Percentiles rank a stretch among this genome's conserved stretches.
Evolutionary conservation across 2,797 vertebrate species (phyloP).

Genomic region (Rhinatrema bivittatum): DNA sequence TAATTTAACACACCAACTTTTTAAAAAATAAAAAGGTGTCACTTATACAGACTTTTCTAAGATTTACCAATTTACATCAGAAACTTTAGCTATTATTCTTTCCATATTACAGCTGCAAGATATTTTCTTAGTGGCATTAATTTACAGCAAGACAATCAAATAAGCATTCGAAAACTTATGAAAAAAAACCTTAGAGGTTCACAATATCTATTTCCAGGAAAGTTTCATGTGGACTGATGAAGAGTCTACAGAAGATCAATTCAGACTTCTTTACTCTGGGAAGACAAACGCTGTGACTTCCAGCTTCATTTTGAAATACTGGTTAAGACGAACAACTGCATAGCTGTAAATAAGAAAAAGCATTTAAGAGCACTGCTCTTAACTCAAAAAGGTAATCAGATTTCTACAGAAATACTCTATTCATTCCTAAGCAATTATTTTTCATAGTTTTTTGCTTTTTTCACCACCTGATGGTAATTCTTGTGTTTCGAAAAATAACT

Average conservation of each 20-base stretch:
- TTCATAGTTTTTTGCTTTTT: too few relatives aligned
- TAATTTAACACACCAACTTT: constrained; percentile 44
- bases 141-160: constrained; percentile 61
- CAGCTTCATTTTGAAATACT: constrained; percentile 96
- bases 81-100: constrained; percentile 36
- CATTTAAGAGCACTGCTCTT: too few relatives aligned
- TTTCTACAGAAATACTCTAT: too few relatives aligned
- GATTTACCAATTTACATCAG: constrained; percentile 46
- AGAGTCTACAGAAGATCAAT: constrained; percentile 29
- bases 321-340: constrained; percentile 87
- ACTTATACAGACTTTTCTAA: constrained; percentile 41
- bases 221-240: constrained; percentile 28
- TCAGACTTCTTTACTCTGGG: constrained; percentile 67
- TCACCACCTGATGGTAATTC: too few relatives aligned
- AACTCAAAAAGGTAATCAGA: too few relatives aligned
- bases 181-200: constrained; percentile 55
- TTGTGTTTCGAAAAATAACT: too few relatives aligned
- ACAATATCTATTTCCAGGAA: constrained; percentile 48
- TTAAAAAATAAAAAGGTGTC: constrained; percentile 44
- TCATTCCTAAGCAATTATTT: too few relatives aligned
- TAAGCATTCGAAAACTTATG: constrained; percentile 52
- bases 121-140: constrained; percentile 48
- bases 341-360: constrained; percentile 62
- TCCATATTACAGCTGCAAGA: constrained; percentile 27
- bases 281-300: constrained; percentile 70